Conservation (phyloP, 2,113 vertebrate species). For the Motacilla tschutschensis region DNA sequence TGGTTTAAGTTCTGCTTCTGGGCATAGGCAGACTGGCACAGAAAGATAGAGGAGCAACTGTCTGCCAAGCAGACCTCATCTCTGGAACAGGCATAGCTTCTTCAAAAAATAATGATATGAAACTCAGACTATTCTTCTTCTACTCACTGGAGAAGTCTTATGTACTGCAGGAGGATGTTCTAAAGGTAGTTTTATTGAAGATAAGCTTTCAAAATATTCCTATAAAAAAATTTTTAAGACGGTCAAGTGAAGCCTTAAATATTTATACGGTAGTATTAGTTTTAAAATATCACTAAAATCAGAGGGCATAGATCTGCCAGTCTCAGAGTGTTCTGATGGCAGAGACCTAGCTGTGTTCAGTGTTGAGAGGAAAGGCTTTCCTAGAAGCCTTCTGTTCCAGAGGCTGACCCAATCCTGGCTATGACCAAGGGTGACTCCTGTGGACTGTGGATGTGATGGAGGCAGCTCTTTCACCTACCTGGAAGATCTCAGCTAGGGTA, state of each 20-base stretch:
- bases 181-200: slow-evolving; percentile 2
- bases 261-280: neutral
- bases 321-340: neutral
- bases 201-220: slow-evolving; percentile 36
- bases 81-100: neutral
- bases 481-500: neutral
- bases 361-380: neutral
- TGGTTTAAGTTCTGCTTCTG: slow-evolving; percentile 1
- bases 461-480: neutral
- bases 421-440: neutral
- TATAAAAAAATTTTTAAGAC: slow-evolving; percentile 23
- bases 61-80: neutral
- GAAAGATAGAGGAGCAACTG: neutral
- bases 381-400: neutral
- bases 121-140: neutral
- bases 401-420: neutral
- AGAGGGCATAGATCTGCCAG: slow-evolving; percentile 37
- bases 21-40: neutral
- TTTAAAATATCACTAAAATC: slow-evolving; percentile 51
- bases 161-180: slow-evolving; percentile 2
- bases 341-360: neutral
- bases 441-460: neutral
- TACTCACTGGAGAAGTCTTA: neutral
- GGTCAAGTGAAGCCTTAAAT: neutral
- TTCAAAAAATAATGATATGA: accelerated